Base-by-base conservation (phyloP, 2,113 vertebrate genomes). In the Eulemur macaco region DNA sequence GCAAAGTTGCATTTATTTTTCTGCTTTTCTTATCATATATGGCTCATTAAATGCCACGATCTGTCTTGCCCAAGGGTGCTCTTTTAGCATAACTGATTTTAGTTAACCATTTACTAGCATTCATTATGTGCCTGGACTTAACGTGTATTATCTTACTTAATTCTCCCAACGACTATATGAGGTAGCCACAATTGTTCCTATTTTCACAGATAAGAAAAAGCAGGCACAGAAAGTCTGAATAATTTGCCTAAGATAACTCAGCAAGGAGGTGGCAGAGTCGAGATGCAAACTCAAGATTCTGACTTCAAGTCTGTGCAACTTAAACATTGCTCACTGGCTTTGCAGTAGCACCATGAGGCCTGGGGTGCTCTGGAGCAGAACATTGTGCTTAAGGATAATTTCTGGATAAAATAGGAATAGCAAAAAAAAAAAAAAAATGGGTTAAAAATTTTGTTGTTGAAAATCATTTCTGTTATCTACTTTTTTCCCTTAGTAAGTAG, bases 51-150 rank as follows among this genome's bases (percentile, higher is more conserved):
- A 81, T 66, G 42, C 58, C 42, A 85, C 71, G 45, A 47, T 47
- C 64, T 86, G 85, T 47, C 64, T 83, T 88, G 89, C 18, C 56
- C 47, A 76, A 91, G 45, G 78, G 84, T 64, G 37, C 21, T 71
- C 45, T 94, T 94, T 60, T 60, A 86, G 81, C n/a, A 47, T n/a
- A 76, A 50, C 21, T 63, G 71, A 78, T 78, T 91, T 93, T 52
- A 89, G 45, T 52, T 68, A 89, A 64, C 18, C 6, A 88, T 39
- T 58, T 91, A 58, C 56, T 78, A 39, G 34, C 85, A 29, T 89
- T 86, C 58, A 39, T 54, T 81, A 52, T 34, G 23, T 78, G 21
- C 27, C 68, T 76, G 34, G 42, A 45, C 27, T 86, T 52, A 39
- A 21, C 2, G 39, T 27, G 12, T 34, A 66, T 66, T 47, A 64